phyloP scores from a whole-genome alignment of 2,888 invertebrate genomes.

The Archips xylosteana region DNA sequence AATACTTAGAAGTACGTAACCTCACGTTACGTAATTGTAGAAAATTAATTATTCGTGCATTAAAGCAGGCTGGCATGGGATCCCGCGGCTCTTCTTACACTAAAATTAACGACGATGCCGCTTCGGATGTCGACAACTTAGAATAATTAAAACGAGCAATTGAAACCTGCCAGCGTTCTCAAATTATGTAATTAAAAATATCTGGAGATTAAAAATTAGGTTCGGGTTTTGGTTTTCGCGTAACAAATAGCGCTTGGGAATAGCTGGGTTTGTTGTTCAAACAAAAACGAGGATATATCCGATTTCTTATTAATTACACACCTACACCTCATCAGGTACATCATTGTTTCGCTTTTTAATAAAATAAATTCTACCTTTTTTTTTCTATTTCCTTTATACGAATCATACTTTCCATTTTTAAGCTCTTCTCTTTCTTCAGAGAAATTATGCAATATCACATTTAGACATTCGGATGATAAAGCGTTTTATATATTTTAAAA shows the following conservation, averaged over 20 bases:
- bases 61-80: constrained; percentile 48
- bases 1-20: constrained; percentile 40
- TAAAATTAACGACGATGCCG: constrained; percentile 69
- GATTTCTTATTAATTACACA: neutral
- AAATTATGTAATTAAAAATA: constrained; percentile 65
- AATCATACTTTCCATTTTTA: too few species aligned
- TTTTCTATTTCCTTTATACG: too few species aligned
- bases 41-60: constrained; percentile 48
- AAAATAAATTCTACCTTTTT: too few species aligned
- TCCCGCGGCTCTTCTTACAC: constrained; percentile 61
- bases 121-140: constrained; percentile 66
- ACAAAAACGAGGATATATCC: neutral
- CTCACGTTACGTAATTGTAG: constrained; percentile 43
- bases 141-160: constrained; percentile 72
- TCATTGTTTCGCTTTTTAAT: too few species aligned
- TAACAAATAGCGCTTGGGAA: neutral
- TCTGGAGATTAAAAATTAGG: constrained; percentile 42
- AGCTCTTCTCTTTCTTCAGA: too few species aligned
- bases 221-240: constrained; percentile 21
- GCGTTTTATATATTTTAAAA: too few species aligned
- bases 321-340: too few species aligned
- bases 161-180: constrained; percentile 65
- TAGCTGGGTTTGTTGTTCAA: neutral
- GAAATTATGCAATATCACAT: too few species aligned
- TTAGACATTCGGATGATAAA: too few species aligned